Evolutionary conservation across 1,140 invertebrate genomes (phyloP), one percentile per base, ranked within the genome.

Genomic region (Asobara japonica): DNA sequence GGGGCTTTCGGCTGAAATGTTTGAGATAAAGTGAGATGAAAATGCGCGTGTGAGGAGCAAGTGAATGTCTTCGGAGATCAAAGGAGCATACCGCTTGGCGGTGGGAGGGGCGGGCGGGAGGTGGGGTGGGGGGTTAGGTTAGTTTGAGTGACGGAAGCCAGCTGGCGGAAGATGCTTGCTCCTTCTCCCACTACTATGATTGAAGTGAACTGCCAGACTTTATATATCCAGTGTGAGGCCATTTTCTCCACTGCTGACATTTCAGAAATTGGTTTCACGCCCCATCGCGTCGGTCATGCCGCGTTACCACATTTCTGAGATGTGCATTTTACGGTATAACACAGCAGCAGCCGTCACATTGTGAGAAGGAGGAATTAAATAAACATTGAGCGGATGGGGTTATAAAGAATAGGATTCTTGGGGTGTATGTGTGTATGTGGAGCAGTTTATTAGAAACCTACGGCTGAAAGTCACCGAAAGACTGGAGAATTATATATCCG

Each of bases 91-190:
- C 27, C 64, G 80, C 78, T n/a, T n/a, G n/a, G 80, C 78, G 10
- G 64, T 41, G 36, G 11, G n/a, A 16, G n/a, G 13, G n/a, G 7
- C n/a, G n/a, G 41, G 13, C 7, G 18, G n/a, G 41, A 45, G 41
- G n/a, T n/a, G n/a, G n/a, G n/a, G n/a, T n/a, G n/a, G n/a, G n/a
- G n/a, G n/a, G n/a, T n/a, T n/a, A n/a, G n/a, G n/a, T n/a, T n/a
- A n/a, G n/a, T n/a, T 45, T 82, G 80, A 83, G 75, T 83, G 82
- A 84, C 82, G 76, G 80, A 79, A 82, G 79, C 80, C 82, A 83
- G 79, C 82, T 83, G 82, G 79, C 76, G 75, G 77, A 78, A 76
- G 76, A 80, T 76, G 75, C 79, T 77, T 74, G 10, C 51, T 56
- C 51, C 25, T 45, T 64, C 69, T 74, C 51, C 22, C 62, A 27